A percentile compares a stretch with the other conserved stretches of the same genome.
Evolutionary conservation across 1,140 invertebrate genomes (phyloP).

Genomic region (Plutomurus gul): DNA sequence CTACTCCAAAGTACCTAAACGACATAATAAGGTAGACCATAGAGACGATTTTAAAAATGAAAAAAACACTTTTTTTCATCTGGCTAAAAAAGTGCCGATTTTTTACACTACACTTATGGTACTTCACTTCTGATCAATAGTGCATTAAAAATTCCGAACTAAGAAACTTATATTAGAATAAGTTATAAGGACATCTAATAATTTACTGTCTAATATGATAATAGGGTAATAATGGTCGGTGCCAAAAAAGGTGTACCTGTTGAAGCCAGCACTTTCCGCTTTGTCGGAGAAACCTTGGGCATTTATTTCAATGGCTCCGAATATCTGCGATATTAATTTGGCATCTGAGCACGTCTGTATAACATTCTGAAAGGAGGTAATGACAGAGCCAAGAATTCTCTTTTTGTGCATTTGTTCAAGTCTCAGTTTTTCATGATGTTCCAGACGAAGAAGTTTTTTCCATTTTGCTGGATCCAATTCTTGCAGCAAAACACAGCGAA

Average conservation of each 20-base stretch:
- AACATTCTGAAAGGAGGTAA: slow-evolving; percentile 65
- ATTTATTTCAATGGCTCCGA: slow-evolving; percentile 71
- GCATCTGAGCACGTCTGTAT: slow-evolving; percentile 63
- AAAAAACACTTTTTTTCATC: no score
- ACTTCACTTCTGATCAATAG: no score
- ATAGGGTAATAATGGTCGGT: no score
- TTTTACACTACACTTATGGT: no score
- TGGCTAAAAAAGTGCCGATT: no score
- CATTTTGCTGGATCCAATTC: slow-evolving; percentile 65
- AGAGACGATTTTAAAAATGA: no score
- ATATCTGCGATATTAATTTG: slow-evolving; percentile 67
- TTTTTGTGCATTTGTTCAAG: slow-evolving; percentile 64
- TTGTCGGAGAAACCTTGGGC: slow-evolving; percentile 57
- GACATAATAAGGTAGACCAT: no score
- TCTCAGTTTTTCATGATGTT: slow-evolving; percentile 67
- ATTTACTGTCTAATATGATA: no score
- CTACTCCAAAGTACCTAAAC: no score
- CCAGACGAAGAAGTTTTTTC: slow-evolving; percentile 65
- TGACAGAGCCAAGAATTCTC: slow-evolving; percentile 64
- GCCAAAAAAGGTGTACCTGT: background rate
- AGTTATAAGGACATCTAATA: no score
- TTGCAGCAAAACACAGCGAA: slow-evolving; percentile 69
- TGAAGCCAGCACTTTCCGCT: background rate
- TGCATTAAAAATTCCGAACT: no score
- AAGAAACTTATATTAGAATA: no score